These are phyloP conservation scores for Gopherus evgoodei DNA, from an alignment of 2,113 vertebrate genomes.

Conservation along the genomic window DNA sequence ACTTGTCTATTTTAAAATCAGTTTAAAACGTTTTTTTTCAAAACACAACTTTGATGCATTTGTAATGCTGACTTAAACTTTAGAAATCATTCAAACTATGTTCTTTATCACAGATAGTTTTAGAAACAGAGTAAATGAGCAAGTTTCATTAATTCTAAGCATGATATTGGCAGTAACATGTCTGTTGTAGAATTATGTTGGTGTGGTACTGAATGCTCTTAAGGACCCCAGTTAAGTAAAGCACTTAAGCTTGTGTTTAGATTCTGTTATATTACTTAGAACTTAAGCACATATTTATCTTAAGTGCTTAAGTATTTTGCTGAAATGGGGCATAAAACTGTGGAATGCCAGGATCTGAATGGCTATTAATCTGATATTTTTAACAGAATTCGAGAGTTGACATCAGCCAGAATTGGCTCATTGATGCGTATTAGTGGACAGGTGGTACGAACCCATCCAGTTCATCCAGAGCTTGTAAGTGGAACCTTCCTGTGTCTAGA, in stretches of 20 bases:
- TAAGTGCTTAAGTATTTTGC: not conserved
- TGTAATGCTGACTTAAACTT: not conserved
- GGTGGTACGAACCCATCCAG: slow-evolving; percentile 96
- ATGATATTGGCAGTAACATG: not conserved
- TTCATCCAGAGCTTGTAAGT: slow-evolving; percentile 96
- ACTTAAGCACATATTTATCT: not conserved
- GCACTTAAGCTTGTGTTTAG: not conserved
- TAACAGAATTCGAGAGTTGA: slow-evolving; percentile 94
- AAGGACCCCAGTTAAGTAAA: not conserved
- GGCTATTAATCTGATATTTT: not conserved
- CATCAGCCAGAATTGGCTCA: slow-evolving; percentile 91
- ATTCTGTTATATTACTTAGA: not conserved
- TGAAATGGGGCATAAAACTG: not conserved
- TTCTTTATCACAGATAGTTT: not conserved
- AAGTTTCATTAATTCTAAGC: not conserved
- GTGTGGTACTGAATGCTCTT: not conserved
- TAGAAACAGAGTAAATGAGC: not conserved
- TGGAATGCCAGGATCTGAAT: not conserved
- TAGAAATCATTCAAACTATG: not conserved
- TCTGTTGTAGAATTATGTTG: not conserved
- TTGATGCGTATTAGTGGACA: slow-evolving; percentile 96
- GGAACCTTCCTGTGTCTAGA: slow-evolving; percentile 96
- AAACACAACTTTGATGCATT: not conserved
- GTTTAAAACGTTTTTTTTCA: not conserved
- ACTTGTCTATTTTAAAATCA: not conserved